phyloP scores from a whole-genome alignment of 2,888 invertebrate genomes.

The Lobophora halterata region DNA sequence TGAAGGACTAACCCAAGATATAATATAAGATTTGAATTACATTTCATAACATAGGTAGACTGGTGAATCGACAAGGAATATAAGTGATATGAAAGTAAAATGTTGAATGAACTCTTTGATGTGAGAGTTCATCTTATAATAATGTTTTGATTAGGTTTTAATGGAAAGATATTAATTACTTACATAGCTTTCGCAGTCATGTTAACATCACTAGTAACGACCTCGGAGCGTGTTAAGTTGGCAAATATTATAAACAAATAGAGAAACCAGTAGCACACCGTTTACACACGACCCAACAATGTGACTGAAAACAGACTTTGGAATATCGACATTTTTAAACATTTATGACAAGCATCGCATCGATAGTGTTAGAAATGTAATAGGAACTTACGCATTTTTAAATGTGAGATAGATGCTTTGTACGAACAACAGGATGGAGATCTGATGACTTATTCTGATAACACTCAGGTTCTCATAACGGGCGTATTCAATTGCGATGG shows the following conservation, averaged over 20 bases:
- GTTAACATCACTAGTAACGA: slow-evolving; percentile 32
- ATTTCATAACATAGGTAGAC: not conserved
- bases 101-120: slow-evolving; percentile 1
- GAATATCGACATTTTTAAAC: slow-evolving; percentile 37
- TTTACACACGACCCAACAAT: slow-evolving; percentile 40
- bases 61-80: not conserved
- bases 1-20: slow-evolving; percentile 4
- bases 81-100: slow-evolving; percentile 6
- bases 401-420: slow-evolving; percentile 1
- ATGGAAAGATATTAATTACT: slow-evolving; percentile 33
- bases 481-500: slow-evolving; percentile 35
- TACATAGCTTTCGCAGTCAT: slow-evolving; percentile 52
- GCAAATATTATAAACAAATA: slow-evolving; percentile 42
- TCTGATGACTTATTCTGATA: slow-evolving; percentile 23
- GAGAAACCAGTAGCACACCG: slow-evolving; percentile 38
- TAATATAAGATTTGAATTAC: slow-evolving; percentile 5
- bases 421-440: slow-evolving; percentile 4
- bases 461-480: slow-evolving; percentile 33
- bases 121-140: not conserved
- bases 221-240: slow-evolving; percentile 33
- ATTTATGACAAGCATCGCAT: slow-evolving; percentile 24
- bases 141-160: slow-evolving; percentile 2
- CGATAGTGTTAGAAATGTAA: slow-evolving; percentile 16
- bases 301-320: slow-evolving; percentile 51
- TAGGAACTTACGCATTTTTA: slow-evolving; percentile 4